Base-by-base conservation (phyloP, 2,113 vertebrate species). In the Oplegnathus fasciatus region DNA sequence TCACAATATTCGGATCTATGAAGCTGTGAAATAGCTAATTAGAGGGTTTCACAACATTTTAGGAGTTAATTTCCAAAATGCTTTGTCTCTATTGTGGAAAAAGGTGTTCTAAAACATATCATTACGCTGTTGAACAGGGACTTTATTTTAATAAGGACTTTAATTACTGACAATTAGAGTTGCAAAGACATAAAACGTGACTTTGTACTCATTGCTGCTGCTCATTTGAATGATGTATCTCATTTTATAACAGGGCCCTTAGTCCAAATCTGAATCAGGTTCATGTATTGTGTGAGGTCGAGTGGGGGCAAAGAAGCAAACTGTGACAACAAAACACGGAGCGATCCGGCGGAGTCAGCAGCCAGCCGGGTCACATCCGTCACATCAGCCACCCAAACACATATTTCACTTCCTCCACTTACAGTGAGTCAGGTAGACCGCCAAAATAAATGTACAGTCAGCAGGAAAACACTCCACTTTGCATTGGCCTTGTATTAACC, bases 361-460 rank as follows among this genome's bases (percentile, higher is more conserved):
- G 74, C 22, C 37, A 2, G 42, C n/a, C 26, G 22, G 70, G 80
- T 71, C 81, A 46, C 86, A 78, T 30, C 86, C 8, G 34, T 78
- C 86, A 30, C 74, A 22, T 54, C 64, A 26, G 8, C 7, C 75
- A 46, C 52, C 9, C 28, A 52, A 42, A 67, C 70, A 57, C 65
- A 85, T 42, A 83, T 55, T 75, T 88, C 83, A 85, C 72, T 65
- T 37, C 48, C 75, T 75, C 17, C 3, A 2, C 37, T 1, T 6
- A 48, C 60, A 50, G 2, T 17, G 83, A 85, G 73, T 78, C 86
- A 68, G 67, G 73, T 42, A 5, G 26, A 1, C 61, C 42, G 46
- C 66, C 82, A 78, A 44, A 74, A 54, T 74, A 69, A 74, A 28
- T 26, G 78, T 3, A 9, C 44, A 60, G 58, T 85, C 86, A 88